These are phyloP conservation scores for Poicephalus meyeri DNA, from an alignment of 2,113 vertebrate genomes.

Conservation along the genomic window DNA sequence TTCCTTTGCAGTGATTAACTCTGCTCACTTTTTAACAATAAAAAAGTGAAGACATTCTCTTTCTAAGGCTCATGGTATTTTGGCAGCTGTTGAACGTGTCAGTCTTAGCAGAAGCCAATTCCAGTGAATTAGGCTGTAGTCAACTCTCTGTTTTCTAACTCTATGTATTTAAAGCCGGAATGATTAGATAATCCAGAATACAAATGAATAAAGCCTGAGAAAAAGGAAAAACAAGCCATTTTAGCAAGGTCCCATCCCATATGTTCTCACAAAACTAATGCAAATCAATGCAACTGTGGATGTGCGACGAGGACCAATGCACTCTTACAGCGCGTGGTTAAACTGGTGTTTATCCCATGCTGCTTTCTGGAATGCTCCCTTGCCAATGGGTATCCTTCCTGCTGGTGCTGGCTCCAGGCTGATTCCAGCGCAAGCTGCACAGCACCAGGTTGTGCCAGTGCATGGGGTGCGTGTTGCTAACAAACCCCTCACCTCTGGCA, in stretches of 20 bases:
- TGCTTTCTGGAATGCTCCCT: neutral
- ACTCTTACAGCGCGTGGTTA: neutral
- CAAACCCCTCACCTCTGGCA: neutral
- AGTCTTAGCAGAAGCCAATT: neutral
- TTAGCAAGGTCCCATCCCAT: neutral
- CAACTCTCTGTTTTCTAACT: neutral
- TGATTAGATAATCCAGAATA: neutral
- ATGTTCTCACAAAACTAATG: neutral
- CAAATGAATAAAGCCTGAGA: neutral
- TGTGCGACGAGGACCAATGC: neutral
- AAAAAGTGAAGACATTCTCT: neutral
- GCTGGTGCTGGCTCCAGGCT: neutral
- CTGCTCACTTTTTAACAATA: neutral
- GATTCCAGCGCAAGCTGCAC: neutral
- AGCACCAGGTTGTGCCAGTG: neutral
- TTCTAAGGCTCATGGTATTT: neutral
- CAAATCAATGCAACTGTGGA: neutral
- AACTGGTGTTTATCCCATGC: neutral
- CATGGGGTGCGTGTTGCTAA: neutral
- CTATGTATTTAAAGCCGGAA: slow-evolving; percentile 1
- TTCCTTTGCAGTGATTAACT: neutral
- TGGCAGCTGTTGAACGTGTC: slow-evolving; percentile 10
- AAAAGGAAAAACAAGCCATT: neutral
- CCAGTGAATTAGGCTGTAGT: neutral
- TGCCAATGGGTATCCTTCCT: neutral